Conservation (phyloP, 2,113 vertebrate genomes). For the Leptodactylus fuscus region DNA sequence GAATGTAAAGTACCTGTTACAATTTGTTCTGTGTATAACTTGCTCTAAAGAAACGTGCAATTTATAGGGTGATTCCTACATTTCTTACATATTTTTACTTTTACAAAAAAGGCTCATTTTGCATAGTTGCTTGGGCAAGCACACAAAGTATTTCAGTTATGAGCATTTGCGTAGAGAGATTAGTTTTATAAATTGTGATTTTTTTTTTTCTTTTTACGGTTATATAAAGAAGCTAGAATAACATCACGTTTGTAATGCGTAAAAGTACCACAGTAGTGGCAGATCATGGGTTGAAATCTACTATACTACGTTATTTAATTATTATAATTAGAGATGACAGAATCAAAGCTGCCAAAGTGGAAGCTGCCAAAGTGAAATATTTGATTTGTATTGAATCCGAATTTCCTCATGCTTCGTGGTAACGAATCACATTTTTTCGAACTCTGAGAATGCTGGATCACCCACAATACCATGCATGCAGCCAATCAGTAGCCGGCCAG, state of each 20-base stretch:
- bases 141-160: constrained; percentile 44
- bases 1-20: constrained; percentile 62
- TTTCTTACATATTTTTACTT: constrained; percentile 63
- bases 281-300: not conserved
- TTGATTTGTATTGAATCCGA: too few relatives aligned
- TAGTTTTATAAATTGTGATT: constrained; percentile 20
- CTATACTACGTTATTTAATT: too few relatives aligned
- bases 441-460: too few relatives aligned
- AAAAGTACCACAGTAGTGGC: not conserved
- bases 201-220: constrained; percentile 23
- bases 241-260: not conserved
- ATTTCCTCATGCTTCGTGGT: too few relatives aligned
- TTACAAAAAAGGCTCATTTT: constrained; percentile 39
- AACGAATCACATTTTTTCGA: too few relatives aligned
- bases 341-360: too few relatives aligned
- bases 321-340: too few relatives aligned
- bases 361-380: too few relatives aligned
- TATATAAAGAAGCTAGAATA: constrained; percentile 10
- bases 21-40: not conserved
- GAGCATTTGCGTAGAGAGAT: constrained; percentile 12
- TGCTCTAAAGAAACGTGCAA: constrained; percentile 58
- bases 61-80: constrained; percentile 61
- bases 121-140: constrained; percentile 56
- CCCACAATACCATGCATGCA: too few relatives aligned
- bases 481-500: too few relatives aligned